Evolutionary conservation across 2,797 vertebrate genomes (phyloP).

Genomic region (Hipposideros larvatus): DNA sequence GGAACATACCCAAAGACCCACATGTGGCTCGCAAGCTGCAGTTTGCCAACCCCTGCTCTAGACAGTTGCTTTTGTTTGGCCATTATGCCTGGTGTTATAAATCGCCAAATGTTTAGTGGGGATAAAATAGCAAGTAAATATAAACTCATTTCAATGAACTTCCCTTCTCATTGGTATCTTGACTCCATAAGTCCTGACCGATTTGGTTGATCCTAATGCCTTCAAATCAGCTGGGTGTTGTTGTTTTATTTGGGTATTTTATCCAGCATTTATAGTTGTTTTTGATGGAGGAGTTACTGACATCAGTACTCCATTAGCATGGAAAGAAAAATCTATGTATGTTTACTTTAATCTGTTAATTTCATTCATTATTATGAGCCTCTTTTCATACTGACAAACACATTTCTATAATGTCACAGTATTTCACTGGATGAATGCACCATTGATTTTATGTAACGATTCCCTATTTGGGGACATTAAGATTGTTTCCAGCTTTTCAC

Average conservation of each 20-base stretch:
- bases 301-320: not conserved
- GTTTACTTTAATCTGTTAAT: not conserved
- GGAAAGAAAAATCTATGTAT: not conserved
- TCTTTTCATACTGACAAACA: not conserved
- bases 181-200: not conserved
- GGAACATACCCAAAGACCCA: too few species aligned
- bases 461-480: not conserved
- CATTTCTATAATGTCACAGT: not conserved
- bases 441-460: not conserved
- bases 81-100: not conserved
- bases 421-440: not conserved
- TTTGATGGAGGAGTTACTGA: not conserved
- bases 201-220: not conserved
- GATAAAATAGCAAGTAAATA: not conserved
- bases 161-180: not conserved
- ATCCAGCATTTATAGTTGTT: not conserved
- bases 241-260: not conserved
- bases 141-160: not conserved
- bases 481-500: not conserved
- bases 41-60: not conserved
- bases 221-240: not conserved
- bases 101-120: not conserved
- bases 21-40: too few species aligned
- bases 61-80: not conserved
- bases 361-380: not conserved